These are phyloP conservation scores for Tyrannus savana DNA, from an alignment of 2,113 vertebrate species.

Conservation along the genomic window DNA sequence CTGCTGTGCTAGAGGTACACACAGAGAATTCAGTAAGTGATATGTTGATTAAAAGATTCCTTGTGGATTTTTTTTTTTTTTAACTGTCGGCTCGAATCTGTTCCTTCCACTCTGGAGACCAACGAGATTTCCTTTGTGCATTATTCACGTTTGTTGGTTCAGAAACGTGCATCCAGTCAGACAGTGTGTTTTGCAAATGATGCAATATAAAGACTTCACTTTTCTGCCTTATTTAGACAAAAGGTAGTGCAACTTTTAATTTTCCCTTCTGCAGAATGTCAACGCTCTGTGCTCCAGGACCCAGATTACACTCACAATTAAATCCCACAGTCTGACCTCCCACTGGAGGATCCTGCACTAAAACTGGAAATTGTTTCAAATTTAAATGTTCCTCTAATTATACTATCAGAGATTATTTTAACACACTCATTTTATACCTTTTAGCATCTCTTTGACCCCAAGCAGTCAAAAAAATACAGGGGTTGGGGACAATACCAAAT, in stretches of 20 bases:
- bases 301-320: neutral
- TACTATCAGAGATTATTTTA: neutral
- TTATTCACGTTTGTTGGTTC: neutral
- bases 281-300: neutral
- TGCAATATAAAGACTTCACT: neutral
- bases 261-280: neutral
- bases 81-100: neutral
- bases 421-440: neutral
- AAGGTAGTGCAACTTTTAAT: neutral
- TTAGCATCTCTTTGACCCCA: neutral
- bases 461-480: neutral
- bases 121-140: neutral
- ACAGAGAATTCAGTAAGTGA: neutral
- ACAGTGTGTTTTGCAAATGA: neutral
- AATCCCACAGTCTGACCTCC: neutral
- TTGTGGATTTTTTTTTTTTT: neutral
- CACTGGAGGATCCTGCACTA: neutral
- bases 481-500: neutral
- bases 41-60: conserved; percentile 11
- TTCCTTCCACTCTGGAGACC: neutral
- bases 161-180: neutral
- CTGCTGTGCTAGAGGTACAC: neutral
- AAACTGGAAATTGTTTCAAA: neutral
- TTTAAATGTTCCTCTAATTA: neutral
- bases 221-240: neutral